Percentiles rank a stretch among this genome's conserved stretches.
Evolutionary conservation across 2,113 vertebrate species (phyloP).

Genomic region (Pseudopipra pipra): DNA sequence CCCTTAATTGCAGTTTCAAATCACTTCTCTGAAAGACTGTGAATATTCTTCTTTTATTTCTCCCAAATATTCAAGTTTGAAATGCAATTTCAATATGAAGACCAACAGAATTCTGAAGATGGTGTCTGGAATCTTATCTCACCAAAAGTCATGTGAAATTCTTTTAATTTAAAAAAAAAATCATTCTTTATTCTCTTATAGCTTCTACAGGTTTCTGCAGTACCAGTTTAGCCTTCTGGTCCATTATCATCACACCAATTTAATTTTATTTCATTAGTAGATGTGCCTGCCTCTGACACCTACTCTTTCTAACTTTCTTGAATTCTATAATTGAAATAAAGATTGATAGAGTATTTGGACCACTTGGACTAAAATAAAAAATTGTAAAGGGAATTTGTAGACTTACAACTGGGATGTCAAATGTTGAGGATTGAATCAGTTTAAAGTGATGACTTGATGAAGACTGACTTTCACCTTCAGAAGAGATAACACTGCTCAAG

Average conservation of each 20-base stretch:
- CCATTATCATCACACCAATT: fast-evolving
- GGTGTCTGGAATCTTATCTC: neutral
- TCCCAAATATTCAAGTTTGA: neutral
- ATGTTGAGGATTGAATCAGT: neutral
- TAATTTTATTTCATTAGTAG: neutral
- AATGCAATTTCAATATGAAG: neutral
- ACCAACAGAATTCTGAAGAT: neutral
- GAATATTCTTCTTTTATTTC: neutral
- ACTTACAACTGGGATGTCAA: neutral
- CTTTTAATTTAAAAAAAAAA: neutral
- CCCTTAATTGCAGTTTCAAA: neutral
- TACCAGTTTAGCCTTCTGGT: neutral
- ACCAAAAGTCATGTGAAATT: neutral
- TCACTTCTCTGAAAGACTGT: neutral
- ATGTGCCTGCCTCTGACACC: neutral
- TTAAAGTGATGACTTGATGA: conserved; percentile 9
- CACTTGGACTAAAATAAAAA: neutral
- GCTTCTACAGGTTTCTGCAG: neutral
- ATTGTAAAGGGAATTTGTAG: neutral
- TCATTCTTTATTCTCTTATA: neutral
- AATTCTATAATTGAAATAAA: neutral
- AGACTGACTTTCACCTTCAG: conserved; percentile 22
- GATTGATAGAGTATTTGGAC: neutral
- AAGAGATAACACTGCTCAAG: neutral
- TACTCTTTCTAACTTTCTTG: neutral